Evolutionary conservation across 2,797 vertebrate species (phyloP), one percentile per base, ranked within the genome.

Genomic region (Huso huso): DNA sequence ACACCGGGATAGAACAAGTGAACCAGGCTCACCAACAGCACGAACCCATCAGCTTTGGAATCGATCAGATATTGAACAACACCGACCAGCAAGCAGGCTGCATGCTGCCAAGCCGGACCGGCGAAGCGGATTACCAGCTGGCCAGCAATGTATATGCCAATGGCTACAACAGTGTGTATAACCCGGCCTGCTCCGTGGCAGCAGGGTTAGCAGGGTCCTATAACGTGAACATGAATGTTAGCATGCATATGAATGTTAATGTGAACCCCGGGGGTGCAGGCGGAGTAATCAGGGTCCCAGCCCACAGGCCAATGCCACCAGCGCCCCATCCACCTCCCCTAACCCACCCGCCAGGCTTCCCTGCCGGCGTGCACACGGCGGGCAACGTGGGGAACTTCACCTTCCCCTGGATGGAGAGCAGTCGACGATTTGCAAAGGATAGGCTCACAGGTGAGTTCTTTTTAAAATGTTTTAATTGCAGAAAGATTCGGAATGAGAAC

Each of bases 321-420:
- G 80, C 78, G 61, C 74, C 73, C n/a, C 89, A 80, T 68, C 88
- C 73, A 68, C 70, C 83, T 13, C 86, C 71, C 74, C 72, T 83
- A 71, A 84, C 63, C 69, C 74, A 78, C 81, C 82, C 76, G 75
- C 73, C 70, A 73, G 75, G 74, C 71, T 83, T 83, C 69, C 76
- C 77, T 48, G 76, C 77, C 49, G 74, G 79, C 13, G 75, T 81
- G 68, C 81, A 71, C 69, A 74, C 76, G 8, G 64, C 80, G 88
- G 86, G 89, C 13, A 82, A 81, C 66, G 84, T 91, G 12, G 74
- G 84, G 0, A 92, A 90, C 71, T 92, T 96, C 81, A 88, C 93
- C 74, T 97, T 98, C 73, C 94, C 95, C 4, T 97, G 95, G 95
- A 95, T 95, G 94, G 94, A 97, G 79, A 93, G 90, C 83, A 92